phyloP scores from a whole-genome alignment of 2,797 vertebrate genomes.

The Babyrousa celebensis region DNA sequence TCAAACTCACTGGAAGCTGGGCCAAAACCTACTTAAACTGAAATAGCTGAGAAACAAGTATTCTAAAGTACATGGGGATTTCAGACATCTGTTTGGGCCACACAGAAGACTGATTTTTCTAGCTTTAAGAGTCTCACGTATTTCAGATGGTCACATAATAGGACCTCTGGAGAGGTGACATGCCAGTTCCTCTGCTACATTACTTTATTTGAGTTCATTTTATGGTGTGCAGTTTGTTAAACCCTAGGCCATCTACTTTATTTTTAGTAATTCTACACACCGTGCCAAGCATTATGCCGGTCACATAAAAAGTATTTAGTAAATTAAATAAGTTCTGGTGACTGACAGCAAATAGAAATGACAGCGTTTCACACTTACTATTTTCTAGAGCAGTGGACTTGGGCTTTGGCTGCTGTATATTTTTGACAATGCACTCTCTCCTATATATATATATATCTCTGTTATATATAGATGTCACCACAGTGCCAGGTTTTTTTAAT shows the following conservation, averaged over 20 bases:
- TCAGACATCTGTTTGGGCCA: conserved; percentile 21
- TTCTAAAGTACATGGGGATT: conserved; percentile 2
- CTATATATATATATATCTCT: too few relatives aligned
- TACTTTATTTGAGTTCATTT: conserved; percentile 51
- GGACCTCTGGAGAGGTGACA: neutral
- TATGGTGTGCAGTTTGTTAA: conserved; percentile 22
- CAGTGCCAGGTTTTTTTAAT: neutral
- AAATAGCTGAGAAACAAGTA: neutral
- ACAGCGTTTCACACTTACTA: neutral
- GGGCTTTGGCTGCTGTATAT: neutral
- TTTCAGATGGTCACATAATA: conserved; percentile 17
- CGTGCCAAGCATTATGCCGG: neutral
- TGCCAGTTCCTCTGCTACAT: neutral
- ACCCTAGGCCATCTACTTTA: neutral
- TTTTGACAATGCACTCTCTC: neutral
- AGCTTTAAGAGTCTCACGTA: neutral
- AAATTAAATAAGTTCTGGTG: conserved; percentile 50
- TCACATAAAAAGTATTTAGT: conserved; percentile 48
- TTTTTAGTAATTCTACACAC: neutral
- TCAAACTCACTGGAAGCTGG: neutral
- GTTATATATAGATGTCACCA: too few relatives aligned
- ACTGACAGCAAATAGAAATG: conserved; percentile 53
- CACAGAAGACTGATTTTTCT: neutral
- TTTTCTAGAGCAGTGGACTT: conserved; percentile 2
- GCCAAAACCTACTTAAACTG: neutral